Percentiles rank a stretch among this genome's conserved stretches.
These are phyloP conservation scores for Creontiades dilutus DNA, from an alignment of 2,888 invertebrate species.

Conservation along the genomic window DNA sequence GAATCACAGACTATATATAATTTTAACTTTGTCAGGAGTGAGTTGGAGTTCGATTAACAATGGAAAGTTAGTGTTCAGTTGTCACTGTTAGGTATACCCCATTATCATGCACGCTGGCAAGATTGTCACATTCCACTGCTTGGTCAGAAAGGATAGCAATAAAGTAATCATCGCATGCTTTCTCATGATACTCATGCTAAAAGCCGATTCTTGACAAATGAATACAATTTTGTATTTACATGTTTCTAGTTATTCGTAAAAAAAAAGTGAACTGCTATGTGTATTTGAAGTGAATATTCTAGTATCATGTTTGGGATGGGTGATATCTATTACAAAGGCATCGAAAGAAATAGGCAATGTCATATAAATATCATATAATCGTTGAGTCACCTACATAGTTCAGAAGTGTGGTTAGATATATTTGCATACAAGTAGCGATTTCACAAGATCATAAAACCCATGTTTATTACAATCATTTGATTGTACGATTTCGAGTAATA, in stretches of 20 bases:
- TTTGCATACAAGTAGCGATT: not conserved
- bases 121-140: slow-evolving; percentile 65
- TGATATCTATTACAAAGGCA: slow-evolving; percentile 72
- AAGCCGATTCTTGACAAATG: slow-evolving; percentile 64
- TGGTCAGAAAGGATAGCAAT: slow-evolving; percentile 49
- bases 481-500: not conserved
- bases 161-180: slow-evolving; percentile 56
- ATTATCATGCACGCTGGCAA: slow-evolving; percentile 58
- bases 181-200: slow-evolving; percentile 66
- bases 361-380: not conserved
- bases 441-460: not conserved
- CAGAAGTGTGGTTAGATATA: not conserved
- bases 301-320: slow-evolving; percentile 72
- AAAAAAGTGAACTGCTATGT: slow-evolving; percentile 44
- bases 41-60: not conserved
- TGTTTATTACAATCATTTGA: not conserved
- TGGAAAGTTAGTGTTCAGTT: not conserved
- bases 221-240: slow-evolving; percentile 75
- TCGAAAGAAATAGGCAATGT: not conserved
- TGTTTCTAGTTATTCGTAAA: slow-evolving; percentile 46
- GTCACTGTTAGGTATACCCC: not conserved
- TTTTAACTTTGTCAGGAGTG: not conserved
- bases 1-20: not conserved
- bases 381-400: slow-evolving; percentile 6
- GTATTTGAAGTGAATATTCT: slow-evolving; percentile 24